Percentiles rank a stretch among this genome's conserved stretches.
phyloP scores from a whole-genome alignment of 2,797 vertebrate species.

The Tinamus major region DNA sequence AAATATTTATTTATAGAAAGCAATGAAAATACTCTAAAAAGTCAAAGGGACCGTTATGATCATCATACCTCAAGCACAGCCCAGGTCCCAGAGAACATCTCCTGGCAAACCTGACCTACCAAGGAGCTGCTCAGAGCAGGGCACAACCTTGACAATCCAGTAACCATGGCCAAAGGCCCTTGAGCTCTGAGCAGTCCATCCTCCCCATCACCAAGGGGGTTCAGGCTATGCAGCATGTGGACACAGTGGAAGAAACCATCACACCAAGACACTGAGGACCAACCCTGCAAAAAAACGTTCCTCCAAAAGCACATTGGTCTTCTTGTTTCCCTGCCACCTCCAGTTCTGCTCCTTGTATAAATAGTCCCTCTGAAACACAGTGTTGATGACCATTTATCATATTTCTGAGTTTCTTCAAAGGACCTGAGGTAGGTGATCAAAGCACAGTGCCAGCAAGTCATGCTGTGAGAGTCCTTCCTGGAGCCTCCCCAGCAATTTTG shows the following conservation, averaged over 20 bases:
- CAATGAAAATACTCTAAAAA: background rate
- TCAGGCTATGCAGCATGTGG: background rate
- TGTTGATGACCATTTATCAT: accelerated
- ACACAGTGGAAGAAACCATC: background rate
- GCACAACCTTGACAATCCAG: background rate
- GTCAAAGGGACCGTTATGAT: accelerated
- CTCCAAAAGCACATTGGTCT: background rate
- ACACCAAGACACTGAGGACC: background rate
- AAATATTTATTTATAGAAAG: background rate
- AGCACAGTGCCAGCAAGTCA: background rate
- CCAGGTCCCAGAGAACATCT: background rate
- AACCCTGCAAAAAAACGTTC: background rate
- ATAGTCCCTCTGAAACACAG: background rate
- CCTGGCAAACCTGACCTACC: background rate
- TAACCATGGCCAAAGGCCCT: background rate
- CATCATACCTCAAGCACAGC: background rate
- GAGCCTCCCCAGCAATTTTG: background rate
- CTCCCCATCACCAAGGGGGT: background rate
- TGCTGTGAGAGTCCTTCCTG: background rate
- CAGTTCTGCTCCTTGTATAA: background rate
- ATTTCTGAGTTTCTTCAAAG: background rate
- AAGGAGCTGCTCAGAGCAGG: background rate
- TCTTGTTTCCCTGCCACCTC: background rate
- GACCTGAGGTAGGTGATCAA: accelerated
- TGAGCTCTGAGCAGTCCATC: background rate